phyloP scores from a whole-genome alignment of 2,113 vertebrate genomes.

The Oenanthe melanoleuca region DNA sequence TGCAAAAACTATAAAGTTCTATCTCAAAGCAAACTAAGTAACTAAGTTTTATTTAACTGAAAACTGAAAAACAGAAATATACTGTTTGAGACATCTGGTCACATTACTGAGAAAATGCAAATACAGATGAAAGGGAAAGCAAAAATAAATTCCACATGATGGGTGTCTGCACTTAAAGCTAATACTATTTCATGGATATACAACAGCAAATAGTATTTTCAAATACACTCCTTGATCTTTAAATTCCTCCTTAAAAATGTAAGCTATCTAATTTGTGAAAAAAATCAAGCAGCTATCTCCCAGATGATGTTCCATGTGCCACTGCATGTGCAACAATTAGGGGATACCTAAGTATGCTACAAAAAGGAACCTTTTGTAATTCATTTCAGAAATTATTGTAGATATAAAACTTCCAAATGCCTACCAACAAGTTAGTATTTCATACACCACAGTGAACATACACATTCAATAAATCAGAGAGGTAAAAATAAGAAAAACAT shows the following conservation, averaged over 20 bases:
- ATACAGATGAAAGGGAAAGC: background rate
- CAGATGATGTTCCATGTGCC: background rate
- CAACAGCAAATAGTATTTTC: background rate
- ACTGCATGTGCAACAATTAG: background rate
- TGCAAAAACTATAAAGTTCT: background rate
- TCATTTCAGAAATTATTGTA: background rate
- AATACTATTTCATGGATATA: background rate
- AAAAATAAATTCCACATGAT: background rate
- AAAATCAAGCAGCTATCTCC: background rate
- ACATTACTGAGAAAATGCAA: background rate
- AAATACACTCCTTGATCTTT: background rate
- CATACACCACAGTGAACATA: background rate
- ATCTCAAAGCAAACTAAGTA: background rate
- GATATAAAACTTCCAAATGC: background rate
- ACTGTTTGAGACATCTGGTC: background rate
- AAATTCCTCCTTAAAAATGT: background rate
- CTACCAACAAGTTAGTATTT: background rate
- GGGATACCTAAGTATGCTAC: background rate
- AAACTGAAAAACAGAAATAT: background rate
- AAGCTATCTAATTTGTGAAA: background rate
- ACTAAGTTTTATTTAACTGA: background rate
- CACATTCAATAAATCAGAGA: background rate
- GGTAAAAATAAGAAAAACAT: background rate
- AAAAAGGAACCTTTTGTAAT: background rate
- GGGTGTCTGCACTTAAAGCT: background rate